phyloP scores from a whole-genome alignment of 2,888 invertebrate genomes.

The Nomada ferruginata region DNA sequence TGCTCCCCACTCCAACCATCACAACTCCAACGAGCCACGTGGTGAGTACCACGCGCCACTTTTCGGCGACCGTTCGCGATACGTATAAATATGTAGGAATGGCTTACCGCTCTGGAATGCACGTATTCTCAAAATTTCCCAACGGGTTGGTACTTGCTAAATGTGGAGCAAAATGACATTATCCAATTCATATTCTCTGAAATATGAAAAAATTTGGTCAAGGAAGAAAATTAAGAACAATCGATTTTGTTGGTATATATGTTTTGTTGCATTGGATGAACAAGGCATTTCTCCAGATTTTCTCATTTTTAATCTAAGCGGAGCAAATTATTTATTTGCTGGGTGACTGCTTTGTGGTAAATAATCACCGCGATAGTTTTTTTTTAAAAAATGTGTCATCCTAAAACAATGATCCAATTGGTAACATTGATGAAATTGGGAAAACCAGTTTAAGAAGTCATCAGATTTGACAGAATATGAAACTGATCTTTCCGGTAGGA shows the following conservation, averaged over 20 bases:
- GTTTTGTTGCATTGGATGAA: not conserved
- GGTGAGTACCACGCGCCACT: conserved; percentile 79
- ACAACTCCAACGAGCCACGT: conserved; percentile 82
- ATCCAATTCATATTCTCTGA: not conserved
- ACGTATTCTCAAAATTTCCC: conserved; percentile 24
- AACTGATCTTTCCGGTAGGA: not conserved
- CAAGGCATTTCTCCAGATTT: not conserved
- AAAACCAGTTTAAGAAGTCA: no score
- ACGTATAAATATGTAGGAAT: conserved; percentile 25
- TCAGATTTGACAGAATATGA: not conserved
- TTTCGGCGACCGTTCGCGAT: conserved; percentile 54
- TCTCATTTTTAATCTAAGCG: not conserved
- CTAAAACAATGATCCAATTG: conserved; percentile 11
- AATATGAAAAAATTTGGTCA: no score
- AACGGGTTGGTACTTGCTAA: not conserved
- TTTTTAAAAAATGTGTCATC: not conserved
- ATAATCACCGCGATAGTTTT: conserved; percentile 39
- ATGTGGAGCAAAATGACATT: not conserved
- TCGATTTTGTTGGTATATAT: no score
- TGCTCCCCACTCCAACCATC: conserved; percentile 81
- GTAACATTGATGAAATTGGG: no score
- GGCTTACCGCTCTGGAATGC: conserved; percentile 8
- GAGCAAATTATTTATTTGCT: conserved; percentile 28
- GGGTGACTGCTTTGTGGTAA: conserved; percentile 13
- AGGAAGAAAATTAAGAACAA: no score